phyloP scores from a whole-genome alignment of 2,888 invertebrate species.

The Antheraea yamamai region DNA sequence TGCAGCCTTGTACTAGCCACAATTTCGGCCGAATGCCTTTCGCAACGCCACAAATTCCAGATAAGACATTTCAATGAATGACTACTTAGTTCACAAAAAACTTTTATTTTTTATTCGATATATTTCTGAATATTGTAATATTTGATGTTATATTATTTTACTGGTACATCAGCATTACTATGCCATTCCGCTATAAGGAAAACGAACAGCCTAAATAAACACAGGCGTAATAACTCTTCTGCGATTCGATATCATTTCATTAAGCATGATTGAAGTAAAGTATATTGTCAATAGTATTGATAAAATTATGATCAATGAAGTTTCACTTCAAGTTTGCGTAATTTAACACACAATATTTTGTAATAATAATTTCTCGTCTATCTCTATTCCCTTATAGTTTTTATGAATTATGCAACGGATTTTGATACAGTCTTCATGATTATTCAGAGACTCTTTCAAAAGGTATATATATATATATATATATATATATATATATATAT shows the following conservation, averaged over 20 bases:
- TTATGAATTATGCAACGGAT: background rate
- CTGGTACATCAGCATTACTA: background rate
- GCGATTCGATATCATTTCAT: no score
- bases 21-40: no score
- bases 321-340: background rate
- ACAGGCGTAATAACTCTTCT: background rate
- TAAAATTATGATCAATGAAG: background rate
- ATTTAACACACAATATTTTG: background rate
- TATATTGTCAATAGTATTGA: background rate
- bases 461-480: no score
- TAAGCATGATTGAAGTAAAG: background rate
- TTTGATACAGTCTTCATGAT: no score
- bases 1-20: no score
- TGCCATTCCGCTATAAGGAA: background rate
- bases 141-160: background rate
- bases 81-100: no score
- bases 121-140: background rate
- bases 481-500: no score
- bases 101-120: background rate
- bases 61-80: no score
- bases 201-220: background rate
- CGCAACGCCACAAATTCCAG: no score
- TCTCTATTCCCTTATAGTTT: background rate
- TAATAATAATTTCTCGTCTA: background rate
- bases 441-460: no score